Conservation (phyloP, 2,797 vertebrate species). For the Lophius americanus region DNA sequence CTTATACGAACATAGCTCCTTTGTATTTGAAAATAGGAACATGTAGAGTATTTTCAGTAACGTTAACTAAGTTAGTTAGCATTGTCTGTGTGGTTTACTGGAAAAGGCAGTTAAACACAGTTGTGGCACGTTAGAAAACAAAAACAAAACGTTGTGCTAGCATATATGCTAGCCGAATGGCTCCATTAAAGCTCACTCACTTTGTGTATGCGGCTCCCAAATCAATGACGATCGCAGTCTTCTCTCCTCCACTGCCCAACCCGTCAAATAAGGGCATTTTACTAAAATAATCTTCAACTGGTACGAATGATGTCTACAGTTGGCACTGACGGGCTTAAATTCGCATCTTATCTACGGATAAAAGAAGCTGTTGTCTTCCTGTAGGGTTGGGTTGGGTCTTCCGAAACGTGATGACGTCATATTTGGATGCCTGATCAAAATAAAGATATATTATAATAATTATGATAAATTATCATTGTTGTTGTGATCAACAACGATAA, state of each 20-base stretch:
- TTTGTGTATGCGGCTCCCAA: constrained; percentile 96
- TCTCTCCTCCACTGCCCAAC: constrained; percentile 94
- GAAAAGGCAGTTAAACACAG: background rate
- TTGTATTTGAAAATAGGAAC: too few species aligned
- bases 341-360: constrained; percentile 23
- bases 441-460: background rate
- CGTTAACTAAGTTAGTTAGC: constrained; percentile 8
- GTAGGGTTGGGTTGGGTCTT: constrained; percentile 49
- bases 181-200: constrained; percentile 86
- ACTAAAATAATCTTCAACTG: background rate
- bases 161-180: constrained; percentile 20
- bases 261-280: constrained; percentile 96
- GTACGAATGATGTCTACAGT: background rate
- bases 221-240: constrained; percentile 95
- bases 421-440: constrained; percentile 29
- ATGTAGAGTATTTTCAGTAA: background rate
- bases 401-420: constrained; percentile 42
- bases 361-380: constrained; percentile 44
- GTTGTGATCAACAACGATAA: too few species aligned
- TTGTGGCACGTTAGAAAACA: background rate
- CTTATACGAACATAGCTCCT: too few species aligned
- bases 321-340: background rate
- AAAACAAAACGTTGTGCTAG: background rate
- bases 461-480: too few species aligned
- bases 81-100: background rate